Conservation (phyloP, 2,113 vertebrate genomes). For the Malurus alboscapulatus region DNA sequence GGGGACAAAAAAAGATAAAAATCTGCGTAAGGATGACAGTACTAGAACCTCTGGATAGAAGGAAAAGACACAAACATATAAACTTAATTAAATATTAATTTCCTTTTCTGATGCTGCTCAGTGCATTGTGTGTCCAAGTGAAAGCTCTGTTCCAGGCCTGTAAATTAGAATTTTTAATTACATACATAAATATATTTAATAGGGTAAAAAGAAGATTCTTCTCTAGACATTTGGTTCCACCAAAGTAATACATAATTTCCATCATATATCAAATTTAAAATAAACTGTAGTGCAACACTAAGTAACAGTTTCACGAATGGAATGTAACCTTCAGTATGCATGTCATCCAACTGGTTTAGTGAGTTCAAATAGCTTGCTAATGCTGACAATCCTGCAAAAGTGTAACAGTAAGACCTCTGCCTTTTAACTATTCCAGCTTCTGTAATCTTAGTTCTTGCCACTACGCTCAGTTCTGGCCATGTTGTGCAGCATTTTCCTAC, state of each 20-base stretch:
- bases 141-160: not conserved
- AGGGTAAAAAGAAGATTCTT: not conserved
- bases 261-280: not conserved
- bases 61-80: not conserved
- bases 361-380: not conserved
- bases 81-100: not conserved
- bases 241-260: not conserved
- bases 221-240: not conserved
- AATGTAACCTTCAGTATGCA: not conserved
- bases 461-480: not conserved
- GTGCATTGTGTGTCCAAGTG: not conserved
- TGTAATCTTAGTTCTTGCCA: not conserved
- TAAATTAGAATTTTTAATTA: not conserved
- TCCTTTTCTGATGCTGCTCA: not conserved
- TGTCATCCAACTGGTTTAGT: constrained; percentile 47
- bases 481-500: not conserved
- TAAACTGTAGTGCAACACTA: not conserved
- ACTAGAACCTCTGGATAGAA: not conserved
- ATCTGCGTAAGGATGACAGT: not conserved
- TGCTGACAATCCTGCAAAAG: not conserved
- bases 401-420: not conserved
- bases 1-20: not conserved
- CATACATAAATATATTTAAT: not conserved
- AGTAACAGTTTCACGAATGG: not conserved
- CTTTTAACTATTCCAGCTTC: not conserved